Percentiles rank a stretch among this genome's conserved stretches.
phyloP scores from a whole-genome alignment of 2,113 vertebrate genomes.

The Elaphurus davidianus region DNA sequence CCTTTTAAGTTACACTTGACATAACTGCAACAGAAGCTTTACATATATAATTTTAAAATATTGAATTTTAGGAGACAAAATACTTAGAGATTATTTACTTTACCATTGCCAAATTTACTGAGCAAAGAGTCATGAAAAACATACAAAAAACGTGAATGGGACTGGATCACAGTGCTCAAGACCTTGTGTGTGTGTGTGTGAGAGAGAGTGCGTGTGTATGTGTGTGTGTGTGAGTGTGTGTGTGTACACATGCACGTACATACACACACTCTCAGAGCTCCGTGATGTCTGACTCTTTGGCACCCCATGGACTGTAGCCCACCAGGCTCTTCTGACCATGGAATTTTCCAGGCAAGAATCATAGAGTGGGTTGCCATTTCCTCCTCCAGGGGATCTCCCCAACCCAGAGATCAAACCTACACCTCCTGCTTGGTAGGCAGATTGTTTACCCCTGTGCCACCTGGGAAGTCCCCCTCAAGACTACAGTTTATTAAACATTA shows the following conservation, averaged over 20 bases:
- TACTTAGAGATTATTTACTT: background rate
- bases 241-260: fast-evolving
- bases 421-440: background rate
- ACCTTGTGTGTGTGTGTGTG: background rate
- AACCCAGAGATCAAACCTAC: background rate
- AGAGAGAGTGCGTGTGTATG: background rate
- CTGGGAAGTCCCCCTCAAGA: background rate
- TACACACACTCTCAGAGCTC: background rate
- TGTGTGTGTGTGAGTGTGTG: too few relatives aligned
- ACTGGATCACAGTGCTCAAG: background rate
- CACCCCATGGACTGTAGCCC: background rate
- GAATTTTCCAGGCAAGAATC: background rate
- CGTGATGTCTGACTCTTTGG: background rate
- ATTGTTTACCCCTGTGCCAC: background rate
- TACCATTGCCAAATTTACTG: background rate
- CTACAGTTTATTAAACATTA: background rate
- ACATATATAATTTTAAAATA: background rate
- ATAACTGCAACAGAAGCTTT: background rate
- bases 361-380: background rate
- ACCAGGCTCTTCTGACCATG: background rate
- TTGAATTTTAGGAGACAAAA: background rate
- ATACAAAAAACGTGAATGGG: background rate
- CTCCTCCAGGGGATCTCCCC: background rate
- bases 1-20: background rate
- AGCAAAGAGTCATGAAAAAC: background rate